A percentile compares a stretch with the other conserved stretches of the same genome.
Conservation (phyloP, 2,113 vertebrate genomes). For the Lagopus muta region DNA sequence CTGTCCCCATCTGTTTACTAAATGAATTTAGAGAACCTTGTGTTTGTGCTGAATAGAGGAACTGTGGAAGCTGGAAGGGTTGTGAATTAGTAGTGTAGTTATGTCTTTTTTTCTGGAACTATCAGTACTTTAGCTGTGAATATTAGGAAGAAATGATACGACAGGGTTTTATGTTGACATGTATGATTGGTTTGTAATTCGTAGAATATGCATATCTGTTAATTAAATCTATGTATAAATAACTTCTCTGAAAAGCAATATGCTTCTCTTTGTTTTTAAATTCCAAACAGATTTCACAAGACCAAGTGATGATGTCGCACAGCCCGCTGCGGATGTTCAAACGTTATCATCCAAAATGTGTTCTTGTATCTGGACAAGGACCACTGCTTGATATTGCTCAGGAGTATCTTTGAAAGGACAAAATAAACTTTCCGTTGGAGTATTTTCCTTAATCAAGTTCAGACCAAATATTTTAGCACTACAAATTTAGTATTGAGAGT, state of each 20-base stretch:
- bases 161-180: not conserved
- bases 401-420: slow-evolving; percentile 82
- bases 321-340: slow-evolving; percentile 87
- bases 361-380: slow-evolving; percentile 90
- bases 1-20: not conserved
- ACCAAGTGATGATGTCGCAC: slow-evolving; percentile 91
- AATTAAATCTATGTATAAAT: not conserved
- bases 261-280: not conserved
- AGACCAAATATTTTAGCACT: not conserved
- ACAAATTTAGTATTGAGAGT: not conserved
- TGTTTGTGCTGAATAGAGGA: not conserved
- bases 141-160: not conserved
- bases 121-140: accelerated
- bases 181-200: not conserved
- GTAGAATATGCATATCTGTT: not conserved
- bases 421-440: not conserved
- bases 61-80: not conserved
- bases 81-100: not conserved
- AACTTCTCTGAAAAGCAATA: not conserved
- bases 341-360: slow-evolving; percentile 86
- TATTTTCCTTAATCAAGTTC: not conserved
- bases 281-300: slow-evolving; percentile 80
- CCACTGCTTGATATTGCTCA: slow-evolving; percentile 86
- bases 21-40: not conserved
- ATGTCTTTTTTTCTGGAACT: not conserved